Percentiles rank a stretch among this genome's conserved stretches.
These are phyloP conservation scores for Agapetus fuscipes DNA, from an alignment of 2,888 invertebrate species.

Conservation along the genomic window DNA sequence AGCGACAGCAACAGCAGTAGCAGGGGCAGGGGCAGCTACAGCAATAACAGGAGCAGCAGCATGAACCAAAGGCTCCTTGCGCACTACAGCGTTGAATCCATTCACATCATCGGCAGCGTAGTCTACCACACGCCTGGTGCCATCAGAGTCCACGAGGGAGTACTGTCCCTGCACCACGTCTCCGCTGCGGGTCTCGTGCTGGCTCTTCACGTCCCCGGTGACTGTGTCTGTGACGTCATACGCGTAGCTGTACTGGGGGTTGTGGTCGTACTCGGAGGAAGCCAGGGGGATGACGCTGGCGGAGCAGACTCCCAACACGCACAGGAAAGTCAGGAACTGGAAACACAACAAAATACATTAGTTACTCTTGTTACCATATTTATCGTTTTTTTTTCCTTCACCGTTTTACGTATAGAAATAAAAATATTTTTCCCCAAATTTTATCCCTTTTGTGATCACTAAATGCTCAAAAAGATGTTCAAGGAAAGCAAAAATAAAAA, in stretches of 20 bases:
- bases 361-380: not conserved
- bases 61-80: conserved; percentile 42
- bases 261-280: conserved; percentile 28
- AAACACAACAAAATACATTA: conserved; percentile 17
- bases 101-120: conserved; percentile 42
- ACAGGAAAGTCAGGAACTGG: too few relatives aligned
- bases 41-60: conserved; percentile 40
- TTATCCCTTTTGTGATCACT: too few relatives aligned
- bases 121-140: conserved; percentile 44
- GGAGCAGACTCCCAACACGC: conserved; percentile 32
- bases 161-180: conserved; percentile 44
- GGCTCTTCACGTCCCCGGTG: conserved; percentile 48
- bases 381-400: not conserved
- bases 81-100: conserved; percentile 48
- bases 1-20: conserved; percentile 24
- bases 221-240: conserved; percentile 46
- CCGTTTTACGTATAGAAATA: too few relatives aligned
- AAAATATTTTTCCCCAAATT: too few relatives aligned
- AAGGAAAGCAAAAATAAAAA: too few relatives aligned
- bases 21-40: conserved; percentile 28
- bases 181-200: conserved; percentile 41
- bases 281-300: conserved; percentile 29
- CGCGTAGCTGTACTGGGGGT: conserved; percentile 37
- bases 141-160: conserved; percentile 44
- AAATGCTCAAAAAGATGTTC: too few relatives aligned